phyloP scores from a whole-genome alignment of 2,888 invertebrate genomes.

The Lydus trimaculatus region DNA sequence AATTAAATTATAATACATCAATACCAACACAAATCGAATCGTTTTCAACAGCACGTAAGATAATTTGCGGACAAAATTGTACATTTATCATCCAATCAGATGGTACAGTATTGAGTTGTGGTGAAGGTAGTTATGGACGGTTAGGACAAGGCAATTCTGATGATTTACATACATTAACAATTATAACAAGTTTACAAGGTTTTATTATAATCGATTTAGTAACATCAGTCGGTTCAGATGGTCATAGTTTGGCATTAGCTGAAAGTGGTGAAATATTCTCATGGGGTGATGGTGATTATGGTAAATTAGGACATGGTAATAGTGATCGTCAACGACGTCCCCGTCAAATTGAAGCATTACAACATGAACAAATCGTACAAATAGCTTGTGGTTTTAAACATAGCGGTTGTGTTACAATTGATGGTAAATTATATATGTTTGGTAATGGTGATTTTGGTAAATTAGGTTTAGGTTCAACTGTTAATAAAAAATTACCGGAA shows the following conservation, averaged over 20 bases:
- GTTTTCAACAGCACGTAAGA: constrained; percentile 64
- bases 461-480: constrained; percentile 66
- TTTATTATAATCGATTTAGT: constrained; percentile 70
- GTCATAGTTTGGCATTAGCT: constrained; percentile 69
- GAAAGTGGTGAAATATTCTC: constrained; percentile 73
- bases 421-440: constrained; percentile 71
- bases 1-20: constrained; percentile 58
- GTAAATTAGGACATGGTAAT: constrained; percentile 69
- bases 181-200: constrained; percentile 68
- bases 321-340: constrained; percentile 70
- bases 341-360: constrained; percentile 68
- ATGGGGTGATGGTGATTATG: constrained; percentile 73
- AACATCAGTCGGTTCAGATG: constrained; percentile 71
- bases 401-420: constrained; percentile 69
- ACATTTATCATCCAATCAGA: constrained; percentile 68
- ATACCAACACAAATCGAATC: constrained; percentile 60
- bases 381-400: constrained; percentile 71
- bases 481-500: constrained; percentile 70
- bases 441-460: constrained; percentile 72
- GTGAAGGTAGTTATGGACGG: constrained; percentile 71
- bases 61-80: constrained; percentile 72
- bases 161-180: constrained; percentile 67
- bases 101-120: constrained; percentile 70
- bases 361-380: constrained; percentile 65
- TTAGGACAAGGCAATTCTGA: constrained; percentile 69